These are phyloP conservation scores for Styela clava DNA, from an alignment of 23 tunicate genomes.

Conservation along the genomic window DNA sequence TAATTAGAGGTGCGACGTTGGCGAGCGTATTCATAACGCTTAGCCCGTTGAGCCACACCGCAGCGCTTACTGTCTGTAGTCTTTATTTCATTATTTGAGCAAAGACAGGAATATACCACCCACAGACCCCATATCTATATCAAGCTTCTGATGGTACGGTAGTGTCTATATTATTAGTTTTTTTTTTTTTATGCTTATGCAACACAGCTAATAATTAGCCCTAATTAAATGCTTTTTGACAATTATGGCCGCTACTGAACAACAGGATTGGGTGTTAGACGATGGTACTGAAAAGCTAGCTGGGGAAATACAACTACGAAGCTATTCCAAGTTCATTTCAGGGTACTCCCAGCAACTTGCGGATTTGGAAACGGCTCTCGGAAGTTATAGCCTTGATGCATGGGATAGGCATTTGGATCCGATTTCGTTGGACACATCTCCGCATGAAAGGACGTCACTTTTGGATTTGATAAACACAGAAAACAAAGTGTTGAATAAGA, in stretches of 20 bases:
- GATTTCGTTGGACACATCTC: slow-evolving; percentile 39
- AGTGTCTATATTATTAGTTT: too few species aligned
- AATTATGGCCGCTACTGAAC: background rate
- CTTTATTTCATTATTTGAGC: too few species aligned
- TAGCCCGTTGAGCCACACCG: too few species aligned
- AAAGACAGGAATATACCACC: too few species aligned
- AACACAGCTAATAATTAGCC: too few species aligned
- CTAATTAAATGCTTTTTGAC: too few species aligned
- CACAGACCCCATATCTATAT: too few species aligned
- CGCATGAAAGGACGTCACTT: slow-evolving; percentile 58
- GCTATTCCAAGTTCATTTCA: slow-evolving; percentile 35
- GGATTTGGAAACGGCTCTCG: slow-evolving; percentile 53
- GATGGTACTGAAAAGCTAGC: slow-evolving; percentile 43
- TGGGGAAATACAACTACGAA: slow-evolving; percentile 61
- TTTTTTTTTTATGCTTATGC: too few species aligned
- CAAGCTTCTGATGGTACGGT: too few species aligned
- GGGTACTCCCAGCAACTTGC: slow-evolving; percentile 50
- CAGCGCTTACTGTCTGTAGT: too few species aligned
- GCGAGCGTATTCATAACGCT: too few species aligned
- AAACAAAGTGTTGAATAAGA: slow-evolving; percentile 73
- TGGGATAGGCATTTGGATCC: slow-evolving; percentile 56
- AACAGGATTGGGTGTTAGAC: background rate
- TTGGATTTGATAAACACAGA: slow-evolving; percentile 68
- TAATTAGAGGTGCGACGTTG: too few species aligned
- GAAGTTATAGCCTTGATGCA: slow-evolving; percentile 25